Base-by-base conservation (phyloP, 2,113 vertebrate species). In the Aythya baeri region DNA sequence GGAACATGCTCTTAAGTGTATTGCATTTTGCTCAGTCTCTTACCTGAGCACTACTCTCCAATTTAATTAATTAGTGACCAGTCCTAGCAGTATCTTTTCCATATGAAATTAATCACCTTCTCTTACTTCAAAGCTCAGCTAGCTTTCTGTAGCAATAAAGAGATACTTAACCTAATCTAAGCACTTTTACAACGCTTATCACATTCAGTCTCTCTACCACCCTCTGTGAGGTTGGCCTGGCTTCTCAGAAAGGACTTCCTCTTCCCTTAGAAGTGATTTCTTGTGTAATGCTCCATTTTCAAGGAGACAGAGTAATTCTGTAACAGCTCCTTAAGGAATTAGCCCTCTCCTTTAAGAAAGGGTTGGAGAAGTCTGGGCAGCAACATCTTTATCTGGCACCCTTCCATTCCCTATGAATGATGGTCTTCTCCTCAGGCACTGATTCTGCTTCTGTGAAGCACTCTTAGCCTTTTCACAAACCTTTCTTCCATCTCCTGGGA, bases 61-160 rank as follows among this genome's bases (percentile, higher is more conserved):
- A 94, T 95, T 95, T 89, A 96, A 94, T 97, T 96, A 96, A 96
- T 96, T 97, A 94, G 84, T 95, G 91, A 92, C 82, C 71, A 85
- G 29, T 90, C 73, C 68, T 95, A 90, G 67, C 25, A 79, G 66
- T 90, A 86, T 93, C 79, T 96, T 93, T 84, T 90, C 59, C 63
- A 46, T 91, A 88, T 93, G 94, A 92, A 86, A 84, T 95, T 86
- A 91, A 94, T 94, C 52, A 92, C 36, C 36, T 74, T 9, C 41
- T 92, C 49, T 73, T 88, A 92, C 79, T 89, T 94, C 90, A 95
- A 89, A 92, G 84, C 66, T 90, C 73, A 88, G 43, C 52, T 96
- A 54, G 13, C 73, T 88, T 96, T 82, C 86, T 80, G 10, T 63
- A 86, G 38, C 77, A 95, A 86, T 88, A 86, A 92, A 54, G 36